Evolutionary conservation across 1,140 invertebrate species (phyloP).

Genomic region (Cydia strobilella): DNA sequence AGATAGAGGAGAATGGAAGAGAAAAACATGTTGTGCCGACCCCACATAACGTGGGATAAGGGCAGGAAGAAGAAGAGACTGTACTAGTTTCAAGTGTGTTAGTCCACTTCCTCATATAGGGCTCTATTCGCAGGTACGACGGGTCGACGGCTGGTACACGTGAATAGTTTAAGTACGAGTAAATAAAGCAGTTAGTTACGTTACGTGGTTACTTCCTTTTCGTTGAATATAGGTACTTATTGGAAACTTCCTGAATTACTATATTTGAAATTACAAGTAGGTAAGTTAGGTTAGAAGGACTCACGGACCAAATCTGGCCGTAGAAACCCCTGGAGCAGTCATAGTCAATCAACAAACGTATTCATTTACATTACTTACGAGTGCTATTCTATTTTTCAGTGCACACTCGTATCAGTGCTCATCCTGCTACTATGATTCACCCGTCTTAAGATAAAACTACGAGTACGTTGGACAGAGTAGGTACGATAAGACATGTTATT

Average conservation of each 20-base stretch:
- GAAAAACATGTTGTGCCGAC: too few relatives aligned
- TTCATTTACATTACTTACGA: too few relatives aligned
- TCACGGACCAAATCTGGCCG: too few relatives aligned
- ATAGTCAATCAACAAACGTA: too few relatives aligned
- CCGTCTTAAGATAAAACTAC: background rate
- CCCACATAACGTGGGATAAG: too few relatives aligned
- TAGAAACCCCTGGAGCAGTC: too few relatives aligned
- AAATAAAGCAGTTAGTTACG: background rate
- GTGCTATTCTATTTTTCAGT: too few relatives aligned
- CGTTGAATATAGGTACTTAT: background rate
- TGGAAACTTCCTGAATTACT: slow-evolving; percentile 2
- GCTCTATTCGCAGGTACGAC: background rate
- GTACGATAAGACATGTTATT: slow-evolving; percentile 9
- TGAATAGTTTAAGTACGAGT: background rate
- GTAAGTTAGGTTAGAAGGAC: too few relatives aligned
- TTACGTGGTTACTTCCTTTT: background rate
- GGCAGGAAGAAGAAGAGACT: too few relatives aligned
- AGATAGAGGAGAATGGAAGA: too few relatives aligned
- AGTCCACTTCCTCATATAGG: background rate
- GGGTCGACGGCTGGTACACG: background rate
- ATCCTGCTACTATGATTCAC: background rate
- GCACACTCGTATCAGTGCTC: too few relatives aligned
- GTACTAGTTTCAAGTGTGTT: background rate
- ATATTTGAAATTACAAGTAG: background rate
- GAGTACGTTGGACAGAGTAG: background rate